Conservation (phyloP, 2,797 vertebrate genomes). For the Toxotes lorentzi region DNA sequence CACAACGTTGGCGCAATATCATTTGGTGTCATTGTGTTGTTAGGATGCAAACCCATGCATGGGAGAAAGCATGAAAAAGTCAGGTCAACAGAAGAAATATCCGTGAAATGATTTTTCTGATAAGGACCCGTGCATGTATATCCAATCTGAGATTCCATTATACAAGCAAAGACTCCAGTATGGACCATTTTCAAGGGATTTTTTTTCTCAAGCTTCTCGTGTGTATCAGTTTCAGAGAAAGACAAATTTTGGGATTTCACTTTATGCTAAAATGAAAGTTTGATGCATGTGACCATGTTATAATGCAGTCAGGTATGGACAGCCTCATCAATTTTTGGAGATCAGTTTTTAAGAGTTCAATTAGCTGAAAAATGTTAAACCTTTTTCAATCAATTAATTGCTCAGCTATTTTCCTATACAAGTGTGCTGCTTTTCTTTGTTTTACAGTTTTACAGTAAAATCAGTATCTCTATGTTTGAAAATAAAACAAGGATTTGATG, state of each 20-base stretch:
- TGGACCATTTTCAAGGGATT: neutral
- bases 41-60: neutral
- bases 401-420: too few relatives aligned
- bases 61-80: neutral
- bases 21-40: conserved; percentile 9
- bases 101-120: conserved; percentile 46
- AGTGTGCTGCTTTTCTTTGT: neutral
- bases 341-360: neutral
- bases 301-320: conserved; percentile 68
- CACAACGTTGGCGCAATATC: neutral
- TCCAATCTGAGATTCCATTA: conserved; percentile 6
- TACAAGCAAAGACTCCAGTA: neutral
- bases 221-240: conserved; percentile 29
- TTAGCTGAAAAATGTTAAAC: neutral
- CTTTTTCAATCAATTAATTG: neutral
- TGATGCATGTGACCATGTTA: conserved; percentile 51
- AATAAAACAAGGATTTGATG: neutral
- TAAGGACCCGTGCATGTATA: conserved; percentile 5
- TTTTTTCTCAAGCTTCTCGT: neutral
- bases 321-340: conserved; percentile 60
- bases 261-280: conserved; percentile 34
- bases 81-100: conserved; percentile 18
- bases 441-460: too few relatives aligned
- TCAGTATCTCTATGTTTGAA: neutral
- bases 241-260: conserved; percentile 29